phyloP scores from a whole-genome alignment of 2,113 vertebrate genomes.

The Electrona antarctica region DNA sequence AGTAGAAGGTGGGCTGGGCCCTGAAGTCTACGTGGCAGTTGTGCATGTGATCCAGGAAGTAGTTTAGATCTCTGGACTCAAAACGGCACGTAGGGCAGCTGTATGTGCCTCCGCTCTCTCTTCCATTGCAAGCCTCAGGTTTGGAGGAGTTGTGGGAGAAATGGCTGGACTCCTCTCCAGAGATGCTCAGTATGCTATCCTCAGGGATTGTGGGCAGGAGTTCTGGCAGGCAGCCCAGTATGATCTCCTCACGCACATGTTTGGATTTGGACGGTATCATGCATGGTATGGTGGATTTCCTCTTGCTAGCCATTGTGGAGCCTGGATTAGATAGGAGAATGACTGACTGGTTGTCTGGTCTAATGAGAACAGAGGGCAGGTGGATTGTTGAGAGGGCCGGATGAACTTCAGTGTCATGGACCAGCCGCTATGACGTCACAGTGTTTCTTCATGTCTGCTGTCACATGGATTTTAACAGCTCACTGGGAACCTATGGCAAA shows the following conservation, averaged over 20 bases:
- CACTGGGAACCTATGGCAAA: slow-evolving; percentile 63
- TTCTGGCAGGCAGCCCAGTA: slow-evolving; percentile 73
- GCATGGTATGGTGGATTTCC: slow-evolving; percentile 96
- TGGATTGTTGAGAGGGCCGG: slow-evolving; percentile 70
- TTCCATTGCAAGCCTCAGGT: slow-evolving; percentile 59
- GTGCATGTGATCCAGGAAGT: slow-evolving; percentile 91
- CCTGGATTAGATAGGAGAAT: slow-evolving; percentile 57
- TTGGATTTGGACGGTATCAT: slow-evolving; percentile 96
- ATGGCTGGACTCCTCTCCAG: slow-evolving; percentile 68
- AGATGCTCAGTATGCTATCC: slow-evolving; percentile 78
- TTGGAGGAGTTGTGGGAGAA: slow-evolving; percentile 71
- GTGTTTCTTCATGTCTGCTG: slow-evolving; percentile 70
- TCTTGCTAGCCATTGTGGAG: slow-evolving; percentile 92
- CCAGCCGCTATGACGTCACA: slow-evolving; percentile 77
- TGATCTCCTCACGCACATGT: slow-evolving; percentile 82
- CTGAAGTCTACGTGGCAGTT: slow-evolving; percentile 90
- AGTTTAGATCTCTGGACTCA: slow-evolving; percentile 85
- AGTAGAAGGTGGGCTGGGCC: slow-evolving; percentile 89
- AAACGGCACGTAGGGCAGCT: slow-evolving; percentile 89
- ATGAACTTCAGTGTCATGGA: slow-evolving; percentile 75
- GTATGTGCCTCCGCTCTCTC: slow-evolving; percentile 81
- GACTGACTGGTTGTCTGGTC: slow-evolving; percentile 62
- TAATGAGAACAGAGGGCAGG: slow-evolving; percentile 69
- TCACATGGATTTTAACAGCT: slow-evolving; percentile 76
- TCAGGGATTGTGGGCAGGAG: slow-evolving; percentile 75